These are phyloP conservation scores for Eulemur coronatus DNA, from an alignment of 2,797 vertebrate genomes.

Conservation along the genomic window DNA sequence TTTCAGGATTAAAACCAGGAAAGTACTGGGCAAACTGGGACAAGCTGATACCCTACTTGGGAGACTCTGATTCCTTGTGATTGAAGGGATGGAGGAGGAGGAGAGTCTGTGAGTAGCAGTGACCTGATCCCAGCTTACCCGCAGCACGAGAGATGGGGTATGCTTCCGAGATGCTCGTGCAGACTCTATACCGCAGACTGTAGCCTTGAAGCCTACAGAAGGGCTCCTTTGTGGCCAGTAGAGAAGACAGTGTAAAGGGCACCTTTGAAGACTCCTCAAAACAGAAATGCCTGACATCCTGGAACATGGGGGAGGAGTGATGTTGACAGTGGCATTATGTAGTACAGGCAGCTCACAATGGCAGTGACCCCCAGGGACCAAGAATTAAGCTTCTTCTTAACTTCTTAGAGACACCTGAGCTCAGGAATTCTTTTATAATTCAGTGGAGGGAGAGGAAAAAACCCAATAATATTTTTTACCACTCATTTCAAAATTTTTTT, in stretches of 20 bases:
- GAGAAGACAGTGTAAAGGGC: not conserved
- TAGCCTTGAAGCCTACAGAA: not conserved
- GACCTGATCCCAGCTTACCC: not conserved
- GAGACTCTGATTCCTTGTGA: not conserved
- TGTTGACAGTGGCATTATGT: not conserved
- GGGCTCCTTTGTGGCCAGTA: not conserved
- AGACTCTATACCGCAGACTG: not conserved
- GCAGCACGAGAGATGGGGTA: not conserved
- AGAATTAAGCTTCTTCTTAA: not conserved
- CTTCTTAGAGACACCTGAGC: not conserved
- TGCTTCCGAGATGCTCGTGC: not conserved
- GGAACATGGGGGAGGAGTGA: not conserved
- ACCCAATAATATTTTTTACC: not conserved
- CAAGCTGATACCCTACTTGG: not conserved
- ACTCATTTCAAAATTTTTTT: not conserved
- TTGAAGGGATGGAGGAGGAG: not conserved
- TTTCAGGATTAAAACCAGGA: not conserved
- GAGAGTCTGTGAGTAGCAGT: not conserved
- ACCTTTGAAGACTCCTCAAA: not conserved
- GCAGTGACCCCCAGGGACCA: too few relatives aligned
- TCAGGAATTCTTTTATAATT: not conserved
- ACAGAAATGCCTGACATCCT: not conserved
- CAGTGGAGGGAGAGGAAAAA: not conserved
- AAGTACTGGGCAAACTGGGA: not conserved
- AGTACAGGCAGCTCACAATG: not conserved